Conservation (phyloP, 2,797 vertebrate genomes). For the Coreius guichenoti region DNA sequence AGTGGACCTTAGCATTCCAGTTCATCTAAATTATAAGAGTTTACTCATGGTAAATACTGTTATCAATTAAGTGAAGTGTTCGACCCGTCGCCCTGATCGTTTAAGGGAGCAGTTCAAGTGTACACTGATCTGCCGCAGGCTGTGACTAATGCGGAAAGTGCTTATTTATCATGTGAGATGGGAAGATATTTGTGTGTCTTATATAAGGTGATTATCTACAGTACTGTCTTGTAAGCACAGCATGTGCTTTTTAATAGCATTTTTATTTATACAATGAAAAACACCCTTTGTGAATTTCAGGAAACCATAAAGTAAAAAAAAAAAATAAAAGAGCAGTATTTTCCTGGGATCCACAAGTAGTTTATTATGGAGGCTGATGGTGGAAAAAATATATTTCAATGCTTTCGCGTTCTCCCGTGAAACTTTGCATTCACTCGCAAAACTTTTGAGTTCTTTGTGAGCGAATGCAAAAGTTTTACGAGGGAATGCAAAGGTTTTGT, state of each 20-base stretch:
- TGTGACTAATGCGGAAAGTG: background rate
- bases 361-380: background rate
- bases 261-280: background rate
- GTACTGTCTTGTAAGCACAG: background rate
- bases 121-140: conserved; percentile 6
- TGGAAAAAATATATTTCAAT: too few species aligned
- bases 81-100: background rate
- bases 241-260: background rate
- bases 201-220: background rate
- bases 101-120: conserved; percentile 1
- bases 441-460: too few species aligned
- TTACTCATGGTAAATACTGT: conserved; percentile 35
- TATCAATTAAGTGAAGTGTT: conserved; percentile 40
- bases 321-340: background rate
- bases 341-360: background rate
- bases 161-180: background rate
- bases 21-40: conserved; percentile 13
- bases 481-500: too few species aligned
- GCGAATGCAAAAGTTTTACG: too few species aligned
- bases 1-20: background rate
- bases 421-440: too few species aligned
- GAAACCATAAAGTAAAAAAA: background rate
- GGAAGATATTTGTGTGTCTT: conserved; percentile 13
- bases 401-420: background rate
- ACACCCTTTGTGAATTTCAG: background rate